These are phyloP conservation scores for Mormyrops boulengeri DNA, from an alignment of 2,797 vertebrate genomes.

Conservation along the genomic window DNA sequence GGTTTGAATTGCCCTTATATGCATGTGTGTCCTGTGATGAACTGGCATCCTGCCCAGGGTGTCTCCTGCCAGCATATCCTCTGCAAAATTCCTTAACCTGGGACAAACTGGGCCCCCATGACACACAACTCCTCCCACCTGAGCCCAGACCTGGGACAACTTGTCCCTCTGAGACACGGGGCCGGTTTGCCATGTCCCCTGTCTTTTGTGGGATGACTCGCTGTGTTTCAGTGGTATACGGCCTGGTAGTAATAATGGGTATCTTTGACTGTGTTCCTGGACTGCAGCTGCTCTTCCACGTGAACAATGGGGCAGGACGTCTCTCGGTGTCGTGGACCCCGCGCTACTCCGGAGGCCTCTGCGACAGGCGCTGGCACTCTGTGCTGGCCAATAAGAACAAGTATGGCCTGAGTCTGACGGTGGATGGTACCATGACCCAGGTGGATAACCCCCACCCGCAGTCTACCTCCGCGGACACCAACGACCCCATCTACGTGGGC, in stretches of 20 bases:
- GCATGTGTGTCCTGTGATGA: not conserved
- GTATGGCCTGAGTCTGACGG: constrained; percentile 62
- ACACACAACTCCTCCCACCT: not conserved
- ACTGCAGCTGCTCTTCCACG: constrained; percentile 76
- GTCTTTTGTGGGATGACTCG: not conserved
- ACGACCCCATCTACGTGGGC: constrained; percentile 83
- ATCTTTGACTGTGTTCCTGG: not conserved
- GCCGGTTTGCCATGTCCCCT: not conserved
- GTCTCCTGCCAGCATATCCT: not conserved
- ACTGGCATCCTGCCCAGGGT: not conserved
- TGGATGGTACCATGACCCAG: constrained; percentile 65
- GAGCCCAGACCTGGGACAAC: not conserved
- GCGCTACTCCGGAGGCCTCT: constrained; percentile 51
- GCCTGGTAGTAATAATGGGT: not conserved
- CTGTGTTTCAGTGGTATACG: not conserved
- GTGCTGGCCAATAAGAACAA: constrained; percentile 81
- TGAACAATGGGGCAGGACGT: constrained; percentile 89
- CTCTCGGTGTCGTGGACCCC: constrained; percentile 60
- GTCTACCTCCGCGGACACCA: constrained; percentile 90
- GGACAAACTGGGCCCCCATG: not conserved
- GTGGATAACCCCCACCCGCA: constrained; percentile 75
- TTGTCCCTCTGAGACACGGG: not conserved
- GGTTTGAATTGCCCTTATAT: not conserved
- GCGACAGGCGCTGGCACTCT: constrained; percentile 82
- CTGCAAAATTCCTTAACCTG: not conserved